These are phyloP conservation scores for Drosophila formosana DNA, from an alignment of 2,888 invertebrate genomes.

Conservation along the genomic window DNA sequence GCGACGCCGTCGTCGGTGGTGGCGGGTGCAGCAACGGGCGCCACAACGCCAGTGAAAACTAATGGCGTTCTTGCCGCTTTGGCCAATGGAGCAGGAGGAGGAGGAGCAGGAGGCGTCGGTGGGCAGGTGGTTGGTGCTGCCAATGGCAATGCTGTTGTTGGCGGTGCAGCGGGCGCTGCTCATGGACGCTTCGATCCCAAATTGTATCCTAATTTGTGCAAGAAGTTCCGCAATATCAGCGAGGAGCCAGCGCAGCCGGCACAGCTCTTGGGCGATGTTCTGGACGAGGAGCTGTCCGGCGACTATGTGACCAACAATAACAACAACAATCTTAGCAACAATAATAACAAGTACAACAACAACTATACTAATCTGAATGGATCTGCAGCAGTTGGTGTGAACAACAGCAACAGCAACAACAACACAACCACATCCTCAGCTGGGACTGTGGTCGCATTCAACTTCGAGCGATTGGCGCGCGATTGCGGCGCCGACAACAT, in stretches of 20 bases:
- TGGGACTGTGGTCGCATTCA: constrained; percentile 66
- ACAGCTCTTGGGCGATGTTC: constrained; percentile 50
- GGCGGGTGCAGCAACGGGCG: neutral
- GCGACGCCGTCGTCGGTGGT: neutral
- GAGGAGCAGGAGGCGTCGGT: neutral
- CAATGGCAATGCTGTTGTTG: constrained; percentile 60
- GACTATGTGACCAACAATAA: constrained; percentile 74
- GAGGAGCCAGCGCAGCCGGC: constrained; percentile 52
- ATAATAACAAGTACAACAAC: constrained; percentile 37
- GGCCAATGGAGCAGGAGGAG: constrained; percentile 24
- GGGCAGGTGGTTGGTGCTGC: constrained; percentile 36
- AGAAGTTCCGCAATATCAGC: constrained; percentile 84
- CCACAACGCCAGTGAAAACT: constrained; percentile 50
- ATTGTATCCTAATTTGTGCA: constrained; percentile 93
- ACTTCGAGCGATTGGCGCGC: constrained; percentile 82
- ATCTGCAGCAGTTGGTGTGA: neutral
- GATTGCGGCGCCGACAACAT: constrained; percentile 87
- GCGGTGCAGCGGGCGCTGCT: constrained; percentile 26
- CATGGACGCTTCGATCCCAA: constrained; percentile 88
- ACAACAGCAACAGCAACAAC: constrained; percentile 4
- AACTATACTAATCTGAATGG: constrained; percentile 11
- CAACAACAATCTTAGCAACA: constrained; percentile 35
- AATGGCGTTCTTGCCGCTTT: constrained; percentile 39
- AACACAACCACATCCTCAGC: constrained; percentile 43
- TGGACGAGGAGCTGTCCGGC: constrained; percentile 79